Conservation (phyloP, 2,113 vertebrate genomes). For the Larimichthys polyactis region DNA sequence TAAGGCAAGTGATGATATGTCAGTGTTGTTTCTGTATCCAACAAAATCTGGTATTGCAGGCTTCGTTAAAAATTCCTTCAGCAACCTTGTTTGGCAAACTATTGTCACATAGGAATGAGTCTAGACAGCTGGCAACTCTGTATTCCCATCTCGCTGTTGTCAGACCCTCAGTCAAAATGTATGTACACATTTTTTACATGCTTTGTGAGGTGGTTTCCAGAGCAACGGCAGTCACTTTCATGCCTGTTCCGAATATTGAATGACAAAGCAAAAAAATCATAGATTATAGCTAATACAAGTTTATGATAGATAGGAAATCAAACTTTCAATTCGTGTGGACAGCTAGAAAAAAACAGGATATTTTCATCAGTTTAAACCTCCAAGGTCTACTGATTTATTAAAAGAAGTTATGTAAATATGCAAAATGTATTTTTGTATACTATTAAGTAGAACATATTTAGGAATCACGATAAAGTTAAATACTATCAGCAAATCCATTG, state of each 20-base stretch:
- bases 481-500: background rate
- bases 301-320: background rate
- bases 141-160: background rate
- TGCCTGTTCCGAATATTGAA: background rate
- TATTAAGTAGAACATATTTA: background rate
- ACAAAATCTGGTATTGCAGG: background rate
- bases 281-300: background rate
- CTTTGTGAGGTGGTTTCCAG: slow-evolving; percentile 6
- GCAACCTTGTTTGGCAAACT: background rate
- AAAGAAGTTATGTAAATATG: background rate
- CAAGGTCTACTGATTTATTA: background rate
- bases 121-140: background rate
- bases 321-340: background rate
- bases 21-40: background rate
- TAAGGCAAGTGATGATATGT: background rate
- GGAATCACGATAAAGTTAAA: background rate
- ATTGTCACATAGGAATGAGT: background rate
- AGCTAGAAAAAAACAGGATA: background rate
- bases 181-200: background rate
- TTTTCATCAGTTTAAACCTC: background rate
- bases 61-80: background rate
- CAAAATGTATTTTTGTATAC: background rate
- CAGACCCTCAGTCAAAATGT: background rate
- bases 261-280: background rate
- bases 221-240: background rate